phyloP scores from a whole-genome alignment of 1,140 invertebrate species.

The Pygmarrhopalites habei region DNA sequence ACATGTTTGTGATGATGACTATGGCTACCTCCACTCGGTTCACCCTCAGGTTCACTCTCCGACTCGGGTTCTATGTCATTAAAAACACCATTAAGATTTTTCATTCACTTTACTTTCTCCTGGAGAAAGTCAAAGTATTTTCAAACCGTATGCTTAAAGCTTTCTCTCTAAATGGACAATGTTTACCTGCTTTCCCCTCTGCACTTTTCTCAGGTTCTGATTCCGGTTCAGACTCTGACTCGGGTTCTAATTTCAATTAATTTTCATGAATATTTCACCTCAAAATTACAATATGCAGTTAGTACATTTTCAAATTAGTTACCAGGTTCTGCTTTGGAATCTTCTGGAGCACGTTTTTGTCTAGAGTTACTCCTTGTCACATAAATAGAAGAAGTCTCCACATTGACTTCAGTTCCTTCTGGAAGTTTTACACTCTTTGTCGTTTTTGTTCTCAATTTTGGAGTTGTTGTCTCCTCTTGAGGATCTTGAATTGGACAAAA shows the following conservation, averaged over 20 bases:
- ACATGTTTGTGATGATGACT: no score
- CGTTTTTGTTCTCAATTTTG: constrained; percentile 40
- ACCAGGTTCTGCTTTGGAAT: constrained; percentile 40
- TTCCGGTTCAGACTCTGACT: constrained; percentile 9
- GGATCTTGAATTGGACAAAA: constrained; percentile 17
- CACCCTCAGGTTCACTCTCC: no score
- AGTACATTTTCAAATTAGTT: background rate
- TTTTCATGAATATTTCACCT: no score
- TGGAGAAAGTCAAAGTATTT: no score
- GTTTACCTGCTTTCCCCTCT: background rate
- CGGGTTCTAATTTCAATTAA: background rate
- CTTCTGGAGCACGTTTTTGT: constrained; percentile 13
- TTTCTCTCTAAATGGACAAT: background rate
- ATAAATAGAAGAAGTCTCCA: constrained; percentile 29
- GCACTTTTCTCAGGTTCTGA: constrained; percentile 19
- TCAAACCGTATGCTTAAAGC: no score
- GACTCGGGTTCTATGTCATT: no score
- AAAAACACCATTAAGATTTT: no score
- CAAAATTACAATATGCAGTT: no score
- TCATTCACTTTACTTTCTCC: no score
- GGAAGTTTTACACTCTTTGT: constrained; percentile 41
- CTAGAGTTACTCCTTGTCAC: constrained; percentile 15
- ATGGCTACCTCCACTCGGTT: no score
- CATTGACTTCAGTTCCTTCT: constrained; percentile 20
- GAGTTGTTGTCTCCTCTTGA: constrained; percentile 11